Evolutionary conservation across 2,113 vertebrate species (phyloP).

Genomic region (Athene cunicularia): DNA sequence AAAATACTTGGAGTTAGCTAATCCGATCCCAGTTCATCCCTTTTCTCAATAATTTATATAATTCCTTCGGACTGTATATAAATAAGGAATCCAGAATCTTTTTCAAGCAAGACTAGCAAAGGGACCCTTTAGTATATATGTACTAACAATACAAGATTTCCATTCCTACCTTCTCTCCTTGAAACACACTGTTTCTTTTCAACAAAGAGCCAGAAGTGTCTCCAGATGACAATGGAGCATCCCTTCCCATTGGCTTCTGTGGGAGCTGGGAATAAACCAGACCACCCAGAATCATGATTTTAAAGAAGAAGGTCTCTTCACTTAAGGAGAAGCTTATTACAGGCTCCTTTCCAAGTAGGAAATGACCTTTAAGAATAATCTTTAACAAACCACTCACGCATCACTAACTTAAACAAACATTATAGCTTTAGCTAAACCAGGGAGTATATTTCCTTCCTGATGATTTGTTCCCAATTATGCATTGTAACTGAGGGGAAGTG

Average conservation of each 20-base stretch:
- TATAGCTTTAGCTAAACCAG: not conserved
- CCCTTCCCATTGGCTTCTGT: not conserved
- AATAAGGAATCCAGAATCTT: not conserved
- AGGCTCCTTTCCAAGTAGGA: constrained; percentile 54
- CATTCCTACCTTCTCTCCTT: not conserved
- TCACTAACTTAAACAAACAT: constrained; percentile 46
- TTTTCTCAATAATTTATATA: not conserved
- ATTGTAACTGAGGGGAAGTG: not conserved
- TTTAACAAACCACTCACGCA: not conserved
- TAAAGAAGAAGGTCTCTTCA: constrained; percentile 3
- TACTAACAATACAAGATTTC: not conserved
- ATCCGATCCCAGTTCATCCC: not conserved
- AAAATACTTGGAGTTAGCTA: not conserved
- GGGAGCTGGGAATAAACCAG: not conserved
- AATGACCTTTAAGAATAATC: constrained; percentile 62
- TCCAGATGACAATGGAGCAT: not conserved
- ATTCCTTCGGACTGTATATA: not conserved
- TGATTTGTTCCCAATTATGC: not conserved
- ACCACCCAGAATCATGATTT: constrained; percentile 33
- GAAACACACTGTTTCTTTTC: not conserved
- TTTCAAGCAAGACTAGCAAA: not conserved
- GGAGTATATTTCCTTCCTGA: constrained; percentile 4
- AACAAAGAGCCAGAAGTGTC: not conserved
- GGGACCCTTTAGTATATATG: not conserved
- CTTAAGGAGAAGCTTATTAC: constrained; percentile 5